Evolutionary conservation across 2,888 invertebrate species (phyloP), one percentile per base, ranked within the genome.

Genomic region (Andrena praecox): DNA sequence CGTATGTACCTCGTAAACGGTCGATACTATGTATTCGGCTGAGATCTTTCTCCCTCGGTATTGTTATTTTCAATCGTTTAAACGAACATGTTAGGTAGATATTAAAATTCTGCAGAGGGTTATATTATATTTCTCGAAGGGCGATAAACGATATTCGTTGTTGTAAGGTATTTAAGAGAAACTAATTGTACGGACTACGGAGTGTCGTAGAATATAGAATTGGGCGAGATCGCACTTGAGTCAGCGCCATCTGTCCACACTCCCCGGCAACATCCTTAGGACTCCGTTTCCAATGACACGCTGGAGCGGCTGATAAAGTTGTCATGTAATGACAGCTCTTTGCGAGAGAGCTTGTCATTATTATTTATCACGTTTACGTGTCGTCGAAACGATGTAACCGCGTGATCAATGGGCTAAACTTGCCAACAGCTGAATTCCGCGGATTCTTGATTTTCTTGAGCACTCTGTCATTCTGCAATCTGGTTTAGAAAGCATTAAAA

Each of bases 241-340:
- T 60, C 79, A 80, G 48, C 77, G 79, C 79, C 79, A 80, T 80
- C 79, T 80, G 64, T 76, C 71, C 75, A 80, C 59, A 68, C 56
- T 16, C 48, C 16, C 16, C 54, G 52, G 56, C 54, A 80, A 75
- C 82, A 67, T 70, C 67, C 73, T 78, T 27, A 33, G 64, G 42
- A 35, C 42, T 54, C 69, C 31, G 52, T 52, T 80, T 59, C 66
- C 24, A 66, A 75, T 73, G 74, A 27, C 10, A 79, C 20, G 54
- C 52, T 62, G 52, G 33, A 79, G 48, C 81, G 31, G 66, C 80
- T 80, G 81, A 82, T 82, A 82, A 82, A 33, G 70, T 74, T 66
- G 79, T 67, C 60, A 42, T 64, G 66, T 64, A 70, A 54, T 54
- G 80, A 60, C 54, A 52, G 54, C 59, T 48, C 64, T 56, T 54